Evolutionary conservation across 2,888 invertebrate species (phyloP), one percentile per base, ranked within the genome.

Genomic region (Athalia circularis): DNA sequence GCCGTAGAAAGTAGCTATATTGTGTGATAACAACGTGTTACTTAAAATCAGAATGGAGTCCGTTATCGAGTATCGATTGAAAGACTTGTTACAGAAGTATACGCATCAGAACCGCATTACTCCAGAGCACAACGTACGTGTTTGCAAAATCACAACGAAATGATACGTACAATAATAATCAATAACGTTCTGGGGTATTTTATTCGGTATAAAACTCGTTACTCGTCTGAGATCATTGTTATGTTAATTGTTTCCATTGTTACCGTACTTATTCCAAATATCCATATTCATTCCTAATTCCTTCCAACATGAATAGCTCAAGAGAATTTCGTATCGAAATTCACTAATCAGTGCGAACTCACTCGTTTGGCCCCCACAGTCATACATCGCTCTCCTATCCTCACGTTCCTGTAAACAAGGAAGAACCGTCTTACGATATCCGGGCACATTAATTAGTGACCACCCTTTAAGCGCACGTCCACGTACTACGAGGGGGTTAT

Each of bases 21-120:
- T 29, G 6, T 54, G 68, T 57, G 54, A 57, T 70, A 70, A 70
- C 43, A 70, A 57, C n/a, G 45, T 70, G 57, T 6, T 45, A n/a
- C 54, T 70, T 70, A 3, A 45, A 57, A n/a, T 70, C 68, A 57
- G 54, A 45, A 43, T 43, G 13, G 7, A 70, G 6, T n/a, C 52
- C 5, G 29, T 29, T 29, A 45, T 43, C 7, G 68, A 29, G n/a
- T 67, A 70, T 54, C 45, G 50, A 54, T 70, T 70, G 57, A 5
- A 57, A 9, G 15, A 54, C 45, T 57, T 54, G 45, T 70, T 70
- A 54, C 57, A 3, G 29, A 6, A 54, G 50, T 54, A 45, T 54
- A 54, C 52, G 13, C 29, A 11, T 52, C 15, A 50, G 29, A 29
- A 29, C 29, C 1, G 29, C 29, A 29, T 0, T 29, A 29, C 29